Evolutionary conservation across 1,140 invertebrate species (phyloP), one percentile per base, ranked within the genome.

Genomic region (Acarapis woodi): DNA sequence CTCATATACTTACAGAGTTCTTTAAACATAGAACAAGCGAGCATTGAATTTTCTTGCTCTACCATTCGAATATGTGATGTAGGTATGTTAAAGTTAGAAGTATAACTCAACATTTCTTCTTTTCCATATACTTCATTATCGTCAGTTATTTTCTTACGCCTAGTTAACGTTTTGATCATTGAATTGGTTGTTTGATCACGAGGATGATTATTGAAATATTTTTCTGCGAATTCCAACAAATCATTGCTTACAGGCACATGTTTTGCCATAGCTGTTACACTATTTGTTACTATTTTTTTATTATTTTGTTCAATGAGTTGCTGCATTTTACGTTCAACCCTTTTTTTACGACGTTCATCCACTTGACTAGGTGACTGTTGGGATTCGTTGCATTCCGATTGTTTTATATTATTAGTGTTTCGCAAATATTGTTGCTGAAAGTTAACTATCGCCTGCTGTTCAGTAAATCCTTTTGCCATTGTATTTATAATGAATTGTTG

Each of bases 71-170:
- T 42, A 55, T 90, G 82, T 0, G 82, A 88, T 39, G 75, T 85
- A 1, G 80, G 75, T 47, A 93, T 90, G 28, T 69, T 67, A 36
- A 70, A 74, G 20, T 68, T 71, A 52, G 80, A 78, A 44, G 75
- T 76, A 55, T 72, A 88, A 0, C 67, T 71, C 1, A 88, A 67
- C 78, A 94, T 87, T 53, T 90, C 80, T 48, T 77, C 73, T 49
- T 85, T 83, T 1, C 74, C 71, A 21, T 85, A 62, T 35, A 71
- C 60, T 51, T 83, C 77, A 43, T 67, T 62, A 24, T 66, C 68
- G 43, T 76, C 47, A 9, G 42, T 43, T 26, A 39, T 48, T 38
- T 46, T 47, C 35, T 50, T 33, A 48, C 56, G 43, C 46, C 76
- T 60, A 0, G 76, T 85, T 19, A 88, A 54, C 3, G 78, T 87